A percentile compares a stretch with the other conserved stretches of the same genome.
Evolutionary conservation across 2,888 invertebrate species (phyloP).

Genomic region (Plutella xylostella): DNA sequence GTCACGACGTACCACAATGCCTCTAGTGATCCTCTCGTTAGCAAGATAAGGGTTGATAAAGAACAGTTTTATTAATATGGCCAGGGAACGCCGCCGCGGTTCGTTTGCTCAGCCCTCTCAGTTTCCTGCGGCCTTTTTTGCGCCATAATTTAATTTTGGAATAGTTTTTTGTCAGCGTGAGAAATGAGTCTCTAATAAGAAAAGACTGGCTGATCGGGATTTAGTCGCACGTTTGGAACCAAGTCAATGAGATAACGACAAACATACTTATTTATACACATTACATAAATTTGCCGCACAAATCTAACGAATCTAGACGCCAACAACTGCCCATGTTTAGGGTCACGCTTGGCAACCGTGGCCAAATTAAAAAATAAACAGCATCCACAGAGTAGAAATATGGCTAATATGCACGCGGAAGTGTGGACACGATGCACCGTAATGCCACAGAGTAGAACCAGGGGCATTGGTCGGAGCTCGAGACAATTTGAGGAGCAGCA

Average conservation of each 20-base stretch:
- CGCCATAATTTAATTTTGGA: background rate
- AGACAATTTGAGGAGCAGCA: constrained; percentile 62
- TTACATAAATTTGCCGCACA: too few relatives aligned
- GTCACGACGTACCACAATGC: constrained; percentile 35
- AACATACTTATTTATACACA: too few relatives aligned
- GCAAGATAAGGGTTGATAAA: constrained; percentile 40
- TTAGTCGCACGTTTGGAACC: too few relatives aligned
- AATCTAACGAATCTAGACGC: too few relatives aligned
- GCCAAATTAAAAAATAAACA: background rate
- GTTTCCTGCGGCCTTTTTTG: background rate
- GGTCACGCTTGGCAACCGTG: background rate
- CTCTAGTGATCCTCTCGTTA: constrained; percentile 18
- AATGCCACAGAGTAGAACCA: constrained; percentile 57
- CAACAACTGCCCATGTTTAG: background rate
- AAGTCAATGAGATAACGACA: too few relatives aligned
- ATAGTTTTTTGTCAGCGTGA: background rate
- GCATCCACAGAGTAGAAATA: background rate
- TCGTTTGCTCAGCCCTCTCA: background rate
- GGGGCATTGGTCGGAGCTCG: constrained; percentile 62
- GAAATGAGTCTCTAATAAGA: too few relatives aligned
- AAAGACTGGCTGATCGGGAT: too few relatives aligned
- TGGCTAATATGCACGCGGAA: constrained; percentile 35
- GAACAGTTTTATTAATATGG: constrained; percentile 36
- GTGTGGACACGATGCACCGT: constrained; percentile 52
- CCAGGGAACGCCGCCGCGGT: constrained; percentile 45